These are phyloP conservation scores for Nudaria mundana DNA, from an alignment of 2,888 invertebrate species.

Conservation along the genomic window DNA sequence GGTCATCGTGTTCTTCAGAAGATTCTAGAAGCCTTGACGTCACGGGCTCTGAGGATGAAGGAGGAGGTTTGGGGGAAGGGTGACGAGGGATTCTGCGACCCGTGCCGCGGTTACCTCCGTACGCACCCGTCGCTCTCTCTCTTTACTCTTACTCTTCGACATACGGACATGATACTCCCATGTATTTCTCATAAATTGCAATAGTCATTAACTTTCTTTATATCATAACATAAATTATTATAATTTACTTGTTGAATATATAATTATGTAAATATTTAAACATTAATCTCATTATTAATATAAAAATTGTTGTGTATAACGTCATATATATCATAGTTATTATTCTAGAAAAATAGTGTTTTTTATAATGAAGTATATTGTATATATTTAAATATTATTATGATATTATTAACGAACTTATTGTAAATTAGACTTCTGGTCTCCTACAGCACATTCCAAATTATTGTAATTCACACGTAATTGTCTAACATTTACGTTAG, in stretches of 20 bases:
- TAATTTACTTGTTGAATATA: too few relatives aligned
- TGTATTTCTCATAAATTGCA: slow-evolving; percentile 62
- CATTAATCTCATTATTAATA: neutral
- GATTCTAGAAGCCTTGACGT: slow-evolving; percentile 76
- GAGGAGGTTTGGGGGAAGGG: slow-evolving; percentile 63
- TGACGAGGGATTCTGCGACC: slow-evolving; percentile 77
- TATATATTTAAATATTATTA: neutral
- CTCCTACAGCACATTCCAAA: slow-evolving; percentile 78
- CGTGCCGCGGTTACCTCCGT: slow-evolving; percentile 74
- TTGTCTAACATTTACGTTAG: slow-evolving; percentile 56
- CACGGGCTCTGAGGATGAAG: slow-evolving; percentile 77
- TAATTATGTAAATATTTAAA: neutral
- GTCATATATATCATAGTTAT: neutral
- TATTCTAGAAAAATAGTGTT: neutral
- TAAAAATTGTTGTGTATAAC: neutral
- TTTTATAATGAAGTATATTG: neutral
- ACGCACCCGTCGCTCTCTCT: slow-evolving; percentile 44
- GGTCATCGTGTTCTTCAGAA: slow-evolving; percentile 70
- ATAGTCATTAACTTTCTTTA: too few relatives aligned
- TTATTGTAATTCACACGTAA: slow-evolving; percentile 24
- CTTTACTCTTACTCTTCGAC: slow-evolving; percentile 52
- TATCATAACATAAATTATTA: too few relatives aligned
- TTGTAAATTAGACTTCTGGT: slow-evolving; percentile 34
- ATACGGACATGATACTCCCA: slow-evolving; percentile 57
- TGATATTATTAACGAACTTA: too few relatives aligned